A percentile compares a stretch with the other conserved stretches of the same genome.
Evolutionary conservation across 2,888 invertebrate species (phyloP).

Genomic region (Diogma glabrata): DNA sequence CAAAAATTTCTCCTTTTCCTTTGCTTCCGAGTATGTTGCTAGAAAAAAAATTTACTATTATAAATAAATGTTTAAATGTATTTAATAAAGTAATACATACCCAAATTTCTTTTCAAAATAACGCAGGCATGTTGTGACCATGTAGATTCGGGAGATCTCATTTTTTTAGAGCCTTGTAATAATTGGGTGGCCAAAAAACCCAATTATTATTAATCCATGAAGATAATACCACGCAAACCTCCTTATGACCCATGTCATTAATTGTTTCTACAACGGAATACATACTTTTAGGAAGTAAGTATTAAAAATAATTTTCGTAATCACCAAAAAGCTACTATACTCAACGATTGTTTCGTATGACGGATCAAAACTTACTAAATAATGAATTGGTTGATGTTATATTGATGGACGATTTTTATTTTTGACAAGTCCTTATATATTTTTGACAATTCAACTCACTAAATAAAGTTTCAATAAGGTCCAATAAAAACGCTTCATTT

Average conservation of each 20-base stretch:
- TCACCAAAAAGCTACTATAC: no score
- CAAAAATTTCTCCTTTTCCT: not conserved
- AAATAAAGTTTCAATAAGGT: no score
- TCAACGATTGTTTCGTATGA: no score
- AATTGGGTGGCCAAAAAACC: not conserved
- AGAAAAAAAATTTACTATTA: not conserved
- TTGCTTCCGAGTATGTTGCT: not conserved
- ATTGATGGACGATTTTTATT: no score
- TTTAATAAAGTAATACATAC: not conserved
- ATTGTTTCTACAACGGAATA: not conserved
- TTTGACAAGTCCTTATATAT: no score
- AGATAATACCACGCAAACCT: not conserved
- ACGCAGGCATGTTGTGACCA: not conserved
- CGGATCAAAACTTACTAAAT: no score
- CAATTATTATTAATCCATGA: not conserved
- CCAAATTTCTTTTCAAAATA: not conserved
- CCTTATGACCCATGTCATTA: not conserved
- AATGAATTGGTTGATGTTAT: no score
- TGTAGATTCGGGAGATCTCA: not conserved
- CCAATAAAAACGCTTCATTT: no score
- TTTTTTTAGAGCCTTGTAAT: not conserved
- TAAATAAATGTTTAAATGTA: not conserved
- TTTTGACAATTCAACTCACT: no score
- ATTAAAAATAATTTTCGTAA: no score
- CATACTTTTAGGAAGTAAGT: not conserved